Evolutionary conservation across 2,797 vertebrate species (phyloP).

Genomic region (Mionectes olivaceus): DNA sequence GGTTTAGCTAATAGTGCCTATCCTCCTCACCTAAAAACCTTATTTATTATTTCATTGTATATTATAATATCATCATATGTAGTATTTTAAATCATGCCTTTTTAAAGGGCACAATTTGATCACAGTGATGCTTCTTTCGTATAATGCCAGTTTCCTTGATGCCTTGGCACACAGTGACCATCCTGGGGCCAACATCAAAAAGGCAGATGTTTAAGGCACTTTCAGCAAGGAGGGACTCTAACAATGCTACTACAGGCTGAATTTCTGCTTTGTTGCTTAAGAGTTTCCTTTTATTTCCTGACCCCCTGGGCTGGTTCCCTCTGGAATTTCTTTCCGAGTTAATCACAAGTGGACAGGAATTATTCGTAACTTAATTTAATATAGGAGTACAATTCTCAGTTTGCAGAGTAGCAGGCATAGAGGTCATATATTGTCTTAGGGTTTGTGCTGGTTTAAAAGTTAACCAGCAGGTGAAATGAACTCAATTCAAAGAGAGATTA

Average conservation of each 20-base stretch:
- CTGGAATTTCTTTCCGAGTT: not conserved
- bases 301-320: not conserved
- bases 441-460: too few relatives aligned
- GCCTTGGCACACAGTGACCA: rapidly evolving
- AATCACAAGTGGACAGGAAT: conserved; percentile 1
- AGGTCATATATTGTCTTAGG: not conserved
- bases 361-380: conserved; percentile 34
- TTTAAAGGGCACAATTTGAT: not conserved
- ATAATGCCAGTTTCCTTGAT: not conserved
- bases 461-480: too few relatives aligned
- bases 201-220: not conserved
- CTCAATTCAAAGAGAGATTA: too few relatives aligned
- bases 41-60: not conserved
- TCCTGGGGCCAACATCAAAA: not conserved
- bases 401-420: not conserved
- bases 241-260: not conserved
- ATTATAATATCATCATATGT: too few relatives aligned
- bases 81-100: not conserved
- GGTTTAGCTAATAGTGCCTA: not conserved
- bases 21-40: not conserved
- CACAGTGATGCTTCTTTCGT: not conserved
- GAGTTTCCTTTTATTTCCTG: not conserved
- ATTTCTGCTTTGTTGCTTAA: not conserved
- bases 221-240: not conserved
- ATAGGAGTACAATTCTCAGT: not conserved